These are phyloP conservation scores for Paratrypauchen microcephalus DNA, from an alignment of 2,797 vertebrate genomes.

Conservation along the genomic window DNA sequence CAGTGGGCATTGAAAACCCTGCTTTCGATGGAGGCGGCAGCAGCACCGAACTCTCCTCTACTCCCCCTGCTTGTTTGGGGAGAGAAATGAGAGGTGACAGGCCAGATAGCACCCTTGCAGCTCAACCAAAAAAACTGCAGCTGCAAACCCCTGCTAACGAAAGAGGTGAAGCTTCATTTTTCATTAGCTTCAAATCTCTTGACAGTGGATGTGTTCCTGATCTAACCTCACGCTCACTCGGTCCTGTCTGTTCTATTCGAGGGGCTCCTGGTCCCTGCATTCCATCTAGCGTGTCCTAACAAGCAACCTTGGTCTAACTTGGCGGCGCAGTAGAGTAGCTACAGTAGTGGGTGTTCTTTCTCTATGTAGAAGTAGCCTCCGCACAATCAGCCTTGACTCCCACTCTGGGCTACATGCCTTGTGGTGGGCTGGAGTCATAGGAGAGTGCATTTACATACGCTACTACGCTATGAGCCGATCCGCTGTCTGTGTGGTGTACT, in stretches of 20 bases:
- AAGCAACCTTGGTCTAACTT: conserved; percentile 68
- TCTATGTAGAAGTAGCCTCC: conserved; percentile 74
- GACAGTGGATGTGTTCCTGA: conserved; percentile 77
- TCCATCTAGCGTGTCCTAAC: conserved; percentile 74
- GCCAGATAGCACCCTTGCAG: conserved; percentile 87
- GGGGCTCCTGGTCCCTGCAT: conserved; percentile 63
- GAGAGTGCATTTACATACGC: conserved; percentile 76
- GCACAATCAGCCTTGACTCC: conserved; percentile 77
- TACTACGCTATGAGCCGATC: conserved; percentile 68
- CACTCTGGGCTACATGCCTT: conserved; percentile 76
- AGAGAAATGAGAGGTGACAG: conserved; percentile 87
- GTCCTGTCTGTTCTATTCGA: conserved; percentile 41
- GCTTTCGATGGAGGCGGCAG: conserved; percentile 82
- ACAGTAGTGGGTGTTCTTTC: conserved; percentile 73
- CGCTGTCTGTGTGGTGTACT: conserved; percentile 72
- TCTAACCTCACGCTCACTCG: conserved; percentile 75
- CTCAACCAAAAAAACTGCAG: conserved; percentile 84
- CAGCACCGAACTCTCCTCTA: conserved; percentile 75
- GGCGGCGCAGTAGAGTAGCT: conserved; percentile 58
- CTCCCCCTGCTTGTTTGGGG: conserved; percentile 77
- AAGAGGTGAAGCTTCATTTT: conserved; percentile 92
- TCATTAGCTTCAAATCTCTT: conserved; percentile 83
- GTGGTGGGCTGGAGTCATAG: conserved; percentile 77
- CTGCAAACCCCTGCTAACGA: conserved; percentile 84
- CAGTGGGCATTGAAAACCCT: conserved; percentile 85